phyloP scores from a whole-genome alignment of 1,140 invertebrate species.

The Zaprionus vittiger region DNA sequence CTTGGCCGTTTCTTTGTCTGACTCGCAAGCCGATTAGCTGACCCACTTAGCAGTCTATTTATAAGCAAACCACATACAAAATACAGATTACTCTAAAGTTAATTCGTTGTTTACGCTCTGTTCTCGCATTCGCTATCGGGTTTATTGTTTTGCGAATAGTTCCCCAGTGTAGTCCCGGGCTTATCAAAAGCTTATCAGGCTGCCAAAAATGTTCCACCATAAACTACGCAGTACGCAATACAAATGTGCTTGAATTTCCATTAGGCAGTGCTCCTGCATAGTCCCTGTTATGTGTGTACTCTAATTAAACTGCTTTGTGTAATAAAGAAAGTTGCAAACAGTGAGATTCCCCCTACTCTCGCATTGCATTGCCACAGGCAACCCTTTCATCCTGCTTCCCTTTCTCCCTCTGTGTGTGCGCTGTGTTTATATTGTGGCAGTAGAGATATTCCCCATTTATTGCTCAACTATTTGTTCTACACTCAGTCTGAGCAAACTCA shows the following conservation, averaged over 20 bases:
- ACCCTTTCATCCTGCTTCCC: background rate
- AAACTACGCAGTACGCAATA: background rate
- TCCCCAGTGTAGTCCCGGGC: conserved; percentile 13
- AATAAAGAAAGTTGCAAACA: conserved; percentile 1
- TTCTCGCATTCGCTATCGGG: conserved; percentile 11
- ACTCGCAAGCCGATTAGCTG: conserved; percentile 28
- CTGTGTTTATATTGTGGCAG: background rate
- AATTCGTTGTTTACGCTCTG: conserved; percentile 4
- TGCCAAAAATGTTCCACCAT: background rate
- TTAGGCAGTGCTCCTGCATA: background rate
- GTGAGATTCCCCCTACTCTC: background rate
- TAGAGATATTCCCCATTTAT: background rate
- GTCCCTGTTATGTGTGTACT: background rate
- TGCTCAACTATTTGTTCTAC: conserved; percentile 4
- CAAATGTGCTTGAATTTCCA: background rate
- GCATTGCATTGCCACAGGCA: background rate
- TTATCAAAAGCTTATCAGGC: conserved; percentile 30
- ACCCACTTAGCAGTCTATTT: conserved; percentile 33
- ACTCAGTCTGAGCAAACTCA: background rate
- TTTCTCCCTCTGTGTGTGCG: background rate
- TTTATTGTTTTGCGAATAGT: conserved; percentile 17
- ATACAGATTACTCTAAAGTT: conserved; percentile 17
- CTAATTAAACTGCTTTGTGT: conserved; percentile 2
- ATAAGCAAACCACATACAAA: conserved; percentile 22
- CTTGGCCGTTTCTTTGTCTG: background rate